A percentile compares a stretch with the other conserved stretches of the same genome.
Evolutionary conservation across 2,888 invertebrate genomes (phyloP).

Genomic region (Macrostomum cliftonense): DNA sequence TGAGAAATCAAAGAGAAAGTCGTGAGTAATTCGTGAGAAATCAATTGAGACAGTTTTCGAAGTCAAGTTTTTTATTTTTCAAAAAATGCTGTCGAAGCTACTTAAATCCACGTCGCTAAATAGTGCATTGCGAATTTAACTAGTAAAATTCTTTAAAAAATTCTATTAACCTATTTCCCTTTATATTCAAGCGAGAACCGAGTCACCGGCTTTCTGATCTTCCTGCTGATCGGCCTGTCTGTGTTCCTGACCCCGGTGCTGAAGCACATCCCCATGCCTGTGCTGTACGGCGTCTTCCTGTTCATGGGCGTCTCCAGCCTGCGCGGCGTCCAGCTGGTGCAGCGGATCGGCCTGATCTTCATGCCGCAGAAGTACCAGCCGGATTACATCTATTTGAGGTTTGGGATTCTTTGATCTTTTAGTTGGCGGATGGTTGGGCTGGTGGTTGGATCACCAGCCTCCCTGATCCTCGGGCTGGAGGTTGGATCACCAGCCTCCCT

Average conservation of each 20-base stretch:
- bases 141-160: too few relatives aligned
- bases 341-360: slow-evolving; percentile 44
- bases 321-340: slow-evolving; percentile 56
- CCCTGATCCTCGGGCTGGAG: too few relatives aligned
- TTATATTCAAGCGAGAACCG: slow-evolving; percentile 44
- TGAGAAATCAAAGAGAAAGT: too few relatives aligned
- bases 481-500: too few relatives aligned
- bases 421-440: slow-evolving; percentile 22
- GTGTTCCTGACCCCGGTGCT: slow-evolving; percentile 53
- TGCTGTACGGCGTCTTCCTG: slow-evolving; percentile 14
- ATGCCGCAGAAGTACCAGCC: slow-evolving; percentile 28
- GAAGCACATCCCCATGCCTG: slow-evolving; percentile 12
- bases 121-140: too few relatives aligned
- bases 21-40: too few relatives aligned
- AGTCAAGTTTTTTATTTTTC: too few relatives aligned
- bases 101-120: too few relatives aligned
- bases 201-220: slow-evolving; percentile 69
- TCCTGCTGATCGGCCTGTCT: slow-evolving; percentile 69
- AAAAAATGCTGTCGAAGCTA: too few relatives aligned
- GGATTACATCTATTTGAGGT: slow-evolving; percentile 69
- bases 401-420: slow-evolving; percentile 37
- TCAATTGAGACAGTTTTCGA: too few relatives aligned
- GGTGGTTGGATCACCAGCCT: too few relatives aligned
- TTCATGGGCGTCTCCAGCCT: slow-evolving; percentile 14
- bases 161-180: slow-evolving; percentile 1